Evolutionary conservation across 2,113 vertebrate species (phyloP).

Genomic region (Rhombomys opimus): DNA sequence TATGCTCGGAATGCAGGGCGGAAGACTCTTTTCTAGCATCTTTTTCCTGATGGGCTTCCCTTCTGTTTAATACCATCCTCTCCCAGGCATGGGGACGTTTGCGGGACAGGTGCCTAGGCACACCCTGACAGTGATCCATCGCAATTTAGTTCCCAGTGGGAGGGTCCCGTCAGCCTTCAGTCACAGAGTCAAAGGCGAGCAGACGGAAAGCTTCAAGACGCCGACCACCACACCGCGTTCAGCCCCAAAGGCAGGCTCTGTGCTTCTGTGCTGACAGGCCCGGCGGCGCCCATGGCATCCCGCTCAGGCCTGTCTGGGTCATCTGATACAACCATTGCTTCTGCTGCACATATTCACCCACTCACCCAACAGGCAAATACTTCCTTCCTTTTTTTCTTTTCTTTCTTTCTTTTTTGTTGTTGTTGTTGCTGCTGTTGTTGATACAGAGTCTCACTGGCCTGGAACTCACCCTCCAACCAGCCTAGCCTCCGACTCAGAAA

Average conservation of each 20-base stretch:
- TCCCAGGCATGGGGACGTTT: neutral
- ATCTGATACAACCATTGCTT: rapidly evolving
- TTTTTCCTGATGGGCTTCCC: neutral
- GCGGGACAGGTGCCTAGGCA: neutral
- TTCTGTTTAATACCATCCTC: neutral
- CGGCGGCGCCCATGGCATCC: neutral
- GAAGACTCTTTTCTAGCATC: neutral
- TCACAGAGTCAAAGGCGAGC: neutral
- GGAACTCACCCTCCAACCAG: neutral
- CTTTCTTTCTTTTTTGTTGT: too few relatives aligned
- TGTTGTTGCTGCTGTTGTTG: neutral
- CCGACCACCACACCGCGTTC: neutral
- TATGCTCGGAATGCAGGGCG: neutral
- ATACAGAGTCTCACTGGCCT: neutral
- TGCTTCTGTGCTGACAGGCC: neutral
- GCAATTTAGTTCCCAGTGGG: neutral
- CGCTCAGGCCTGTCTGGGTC: neutral
- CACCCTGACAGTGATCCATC: neutral
- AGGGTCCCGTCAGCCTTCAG: neutral
- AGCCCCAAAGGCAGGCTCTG: neutral
- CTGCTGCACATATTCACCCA: neutral
- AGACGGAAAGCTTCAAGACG: neutral
- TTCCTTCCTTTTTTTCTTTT: neutral
- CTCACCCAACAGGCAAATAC: neutral
- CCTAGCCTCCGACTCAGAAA: neutral